Conservation (phyloP, 37 sponge, comb jelly and placozoan species). For the Spongia lamella region DNA sequence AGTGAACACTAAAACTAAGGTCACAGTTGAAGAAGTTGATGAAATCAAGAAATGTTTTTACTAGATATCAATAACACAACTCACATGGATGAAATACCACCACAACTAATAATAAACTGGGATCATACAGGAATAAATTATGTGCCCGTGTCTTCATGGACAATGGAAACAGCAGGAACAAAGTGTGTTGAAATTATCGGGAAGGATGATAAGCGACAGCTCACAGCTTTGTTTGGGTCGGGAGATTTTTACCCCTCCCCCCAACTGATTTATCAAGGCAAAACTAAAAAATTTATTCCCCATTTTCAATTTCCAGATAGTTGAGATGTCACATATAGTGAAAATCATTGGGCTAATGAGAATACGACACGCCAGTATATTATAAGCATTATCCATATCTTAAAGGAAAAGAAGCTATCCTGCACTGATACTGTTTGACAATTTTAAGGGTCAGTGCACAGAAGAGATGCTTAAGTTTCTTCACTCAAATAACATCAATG, state of each 20-base stretch:
- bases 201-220: not conserved
- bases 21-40: too few species aligned
- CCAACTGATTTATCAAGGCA: conserved; percentile 11
- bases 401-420: too few species aligned
- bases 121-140: conserved; percentile 12
- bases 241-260: conserved; percentile 4
- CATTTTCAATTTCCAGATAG: too few species aligned
- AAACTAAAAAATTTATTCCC: too few species aligned
- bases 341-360: too few species aligned
- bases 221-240: conserved; percentile 1
- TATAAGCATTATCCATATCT: too few species aligned
- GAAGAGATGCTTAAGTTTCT: conserved; percentile 13
- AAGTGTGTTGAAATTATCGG: not conserved
- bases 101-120: too few species aligned
- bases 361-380: too few species aligned
- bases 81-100: not conserved
- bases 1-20: too few species aligned
- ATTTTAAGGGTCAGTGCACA: conserved; percentile 21
- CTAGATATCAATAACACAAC: too few species aligned
- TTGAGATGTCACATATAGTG: too few species aligned
- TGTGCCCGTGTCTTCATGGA: not conserved
- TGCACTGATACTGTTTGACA: conserved; percentile 21
- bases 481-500: conserved; percentile 21
- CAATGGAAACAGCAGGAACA: not conserved
- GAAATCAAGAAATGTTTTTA: too few species aligned